Base-by-base conservation (phyloP, 2,797 vertebrate genomes). In the Chaetophractus vellerosus region DNA sequence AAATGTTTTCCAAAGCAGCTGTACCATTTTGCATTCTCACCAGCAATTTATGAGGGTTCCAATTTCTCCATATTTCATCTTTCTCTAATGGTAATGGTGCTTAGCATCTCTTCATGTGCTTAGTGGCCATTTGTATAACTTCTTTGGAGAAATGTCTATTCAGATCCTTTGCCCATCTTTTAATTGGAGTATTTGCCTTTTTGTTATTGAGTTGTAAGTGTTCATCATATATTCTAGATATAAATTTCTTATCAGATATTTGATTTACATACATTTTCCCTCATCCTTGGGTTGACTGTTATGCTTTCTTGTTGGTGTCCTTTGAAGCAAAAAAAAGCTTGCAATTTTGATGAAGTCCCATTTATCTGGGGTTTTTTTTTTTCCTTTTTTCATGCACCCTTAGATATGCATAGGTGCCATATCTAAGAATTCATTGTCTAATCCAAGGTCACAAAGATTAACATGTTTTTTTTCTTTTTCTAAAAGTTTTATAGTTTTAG, bases 101-200 rank as follows among this genome's bases (percentile, higher is more conserved):
- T 88, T 66, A 96, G 6, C 66, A 80, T 79, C 15, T 45, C 83
- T n/a, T 88, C 57, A 61, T 84, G 45, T 91, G 31, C 28, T 88
- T 91, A 79, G 38, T 84, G 48, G 28, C 78, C 33, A 68, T 84
- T 79, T 59, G 8, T 41, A 91, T 71, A 76, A 69, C 5, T 61
- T 84, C 41, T 88, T 79, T 94, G 38, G 28, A 74, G 12, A 93
- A 79, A 66, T 88, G 33, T 66, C 63, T 82, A 21, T 52, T 75
- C 16, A 80, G 14, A 90, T 90, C 38, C 87, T 82, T 86, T 82
- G 15, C 36, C 33, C 10, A 52, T 83, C 88, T 75, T 81, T 61
- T 59, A 11, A 38, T 66, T 55, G 59, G 21, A 16, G 15, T 6
- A 23, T 81, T 86, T 90, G 7, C 80, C 45, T 85, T 71, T 80